Base-by-base conservation (phyloP, 2,797 vertebrate genomes). In the Eidolon dupreanum region DNA sequence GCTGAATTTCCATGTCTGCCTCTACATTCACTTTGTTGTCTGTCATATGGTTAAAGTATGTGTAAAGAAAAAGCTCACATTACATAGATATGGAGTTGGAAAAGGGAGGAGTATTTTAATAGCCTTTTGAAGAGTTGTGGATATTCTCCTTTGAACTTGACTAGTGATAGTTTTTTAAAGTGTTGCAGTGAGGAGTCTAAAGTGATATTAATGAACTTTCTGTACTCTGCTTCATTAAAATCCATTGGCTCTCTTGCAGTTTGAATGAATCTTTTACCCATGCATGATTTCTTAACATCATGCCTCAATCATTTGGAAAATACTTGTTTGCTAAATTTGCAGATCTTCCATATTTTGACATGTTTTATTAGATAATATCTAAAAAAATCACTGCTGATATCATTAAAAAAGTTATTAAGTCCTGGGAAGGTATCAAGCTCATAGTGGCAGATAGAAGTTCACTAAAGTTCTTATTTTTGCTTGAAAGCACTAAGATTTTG, bases 41-140 rank as follows among this genome's bases (percentile, higher is more conserved):
- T 82, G 77, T 88, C 33, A 33, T 96, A 88, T 84, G 65, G 46
- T 84, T 96, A 73, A 96, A 89, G 36, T 61, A 41, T 16, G 51
- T 65, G 77, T 46, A 46, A 46, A 90, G 91, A 53, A 93, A 91
- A 81, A 65, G 90, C 53, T 90, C 66, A 43, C 38, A 49, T 90
- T 79, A 41, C 20, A n/a, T 33, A 78, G 53, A 75, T 51, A n/a
- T 19, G 4, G 28, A 81, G 28, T 17, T 75, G 38, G 66, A 55
- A 90, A 90, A 61, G 22, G 43, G n/a, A 96, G 12, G 9, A 16
- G 2, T 43, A 84, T 70, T 84, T 95, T 71, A 93, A 93, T 61
- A 33, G 22, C 9, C 28, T 78, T 74, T 55, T 33, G 31, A 16
- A 84, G 77, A 92, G 41, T 46, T 92, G 55, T 79, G 36, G 19